Conservation (phyloP, 2,797 vertebrate species). For the Lithobates sylvaticus region DNA sequence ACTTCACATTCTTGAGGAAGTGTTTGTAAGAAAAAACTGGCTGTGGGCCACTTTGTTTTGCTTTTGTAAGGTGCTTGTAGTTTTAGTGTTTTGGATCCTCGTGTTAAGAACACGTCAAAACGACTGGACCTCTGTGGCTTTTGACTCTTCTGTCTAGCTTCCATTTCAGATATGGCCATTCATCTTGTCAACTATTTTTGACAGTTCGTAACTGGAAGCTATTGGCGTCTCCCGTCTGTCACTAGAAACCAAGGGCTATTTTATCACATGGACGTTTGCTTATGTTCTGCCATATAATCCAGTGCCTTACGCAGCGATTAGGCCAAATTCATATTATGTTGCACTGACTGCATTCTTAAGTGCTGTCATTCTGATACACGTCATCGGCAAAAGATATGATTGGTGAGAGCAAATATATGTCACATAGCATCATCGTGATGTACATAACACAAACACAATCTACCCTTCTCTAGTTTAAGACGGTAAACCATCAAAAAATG, state of each 20-base stretch:
- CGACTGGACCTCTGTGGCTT: conserved; percentile 45
- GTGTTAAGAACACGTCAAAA: conserved; percentile 29
- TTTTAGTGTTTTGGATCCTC: conserved; percentile 45
- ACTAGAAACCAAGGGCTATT: conserved; percentile 59
- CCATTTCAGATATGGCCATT: conserved; percentile 63
- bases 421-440: too few relatives aligned
- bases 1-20: conserved; percentile 35
- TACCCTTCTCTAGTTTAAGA: too few relatives aligned
- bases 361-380: neutral
- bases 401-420: neutral
- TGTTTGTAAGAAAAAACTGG: conserved; percentile 28
- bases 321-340: neutral
- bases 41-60: conserved; percentile 24
- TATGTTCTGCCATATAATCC: conserved; percentile 7
- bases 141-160: conserved; percentile 65
- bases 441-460: too few relatives aligned
- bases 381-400: neutral
- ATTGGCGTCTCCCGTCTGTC: conserved; percentile 66
- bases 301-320: neutral
- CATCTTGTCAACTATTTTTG: conserved; percentile 68
- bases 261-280: conserved; percentile 50
- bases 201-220: conserved; percentile 66
- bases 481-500: too few relatives aligned
- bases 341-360: neutral
- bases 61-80: conserved; percentile 39